Base-by-base conservation (phyloP, 1,140 invertebrate genomes). In the Drosophila guanche region DNA sequence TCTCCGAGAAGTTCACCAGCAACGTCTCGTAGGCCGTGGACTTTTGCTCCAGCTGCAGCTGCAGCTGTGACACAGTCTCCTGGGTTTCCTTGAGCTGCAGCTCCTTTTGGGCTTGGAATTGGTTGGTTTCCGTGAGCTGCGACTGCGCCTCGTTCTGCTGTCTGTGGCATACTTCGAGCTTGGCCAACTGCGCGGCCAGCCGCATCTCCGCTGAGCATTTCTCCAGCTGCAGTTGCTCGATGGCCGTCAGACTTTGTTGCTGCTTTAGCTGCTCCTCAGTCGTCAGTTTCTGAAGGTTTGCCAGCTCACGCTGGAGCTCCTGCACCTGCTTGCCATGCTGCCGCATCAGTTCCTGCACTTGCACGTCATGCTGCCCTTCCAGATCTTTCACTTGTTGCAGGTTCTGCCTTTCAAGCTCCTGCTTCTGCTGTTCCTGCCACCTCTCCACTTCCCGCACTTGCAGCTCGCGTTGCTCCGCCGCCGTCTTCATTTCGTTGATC, bases 281-380 rank as follows among this genome's bases (percentile, higher is more conserved):
- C 7, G 20, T 37, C 1, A 47, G 7, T 40, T 72, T 40, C 20
- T 50, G 16, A 5, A 16, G 27, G 10, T 52, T 4, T 5, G 16
- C n/a, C 22, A 20, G 10, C 14, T 92, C 89, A 14, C 4, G 92
- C 58, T 0, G 47, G 0, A 48, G 43, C 10, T 89, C 25, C 1
- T 47, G 62, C 47, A 79, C 90, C 23, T 81, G 91, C n/a, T 92
- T 0, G 33, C 56, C 52, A 22, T 91, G 79, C 60, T 92, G 74
- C 89, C 4, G 92, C 58, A 92, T 89, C 3, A 92, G 60, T 0
- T 89, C 25, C 1, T 47, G 62, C 47, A 79, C 90, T 22, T 81
- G 91, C n/a, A 76, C 52, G 40, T 75, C 58, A 14, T 53, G 33
- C 5, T 45, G 33, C 25, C 71, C 60, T 8, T 40, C 22, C 2